Conservation (phyloP, 2,113 vertebrate genomes). For the Notothenia rossii region DNA sequence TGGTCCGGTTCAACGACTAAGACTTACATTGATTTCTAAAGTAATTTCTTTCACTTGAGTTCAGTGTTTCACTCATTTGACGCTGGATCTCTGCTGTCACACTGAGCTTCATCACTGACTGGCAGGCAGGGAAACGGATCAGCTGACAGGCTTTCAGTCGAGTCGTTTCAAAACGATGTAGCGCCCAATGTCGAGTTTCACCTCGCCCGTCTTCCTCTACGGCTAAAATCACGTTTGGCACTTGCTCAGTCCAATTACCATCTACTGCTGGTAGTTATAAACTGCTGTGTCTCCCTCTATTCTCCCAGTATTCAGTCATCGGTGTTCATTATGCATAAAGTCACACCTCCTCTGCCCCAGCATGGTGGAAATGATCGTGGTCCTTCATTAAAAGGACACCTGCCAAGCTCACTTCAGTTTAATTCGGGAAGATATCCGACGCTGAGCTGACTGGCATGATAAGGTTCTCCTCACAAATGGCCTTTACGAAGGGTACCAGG, state of each 20-base stretch:
- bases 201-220: constrained; percentile 30
- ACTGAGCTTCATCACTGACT: constrained; percentile 19
- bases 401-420: constrained; percentile 58
- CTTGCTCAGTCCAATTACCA: constrained; percentile 70
- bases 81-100: no score
- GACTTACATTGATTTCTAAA: no score
- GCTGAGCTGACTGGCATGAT: constrained; percentile 26
- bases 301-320: constrained; percentile 12
- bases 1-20: no score
- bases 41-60: no score
- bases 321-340: constrained; percentile 48
- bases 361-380: constrained; percentile 25
- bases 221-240: constrained; percentile 54
- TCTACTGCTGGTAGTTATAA: constrained; percentile 34
- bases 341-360: constrained; percentile 33
- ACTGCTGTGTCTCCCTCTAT: background rate
- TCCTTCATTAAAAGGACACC: constrained; percentile 53
- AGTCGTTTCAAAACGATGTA: constrained; percentile 2
- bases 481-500: background rate
- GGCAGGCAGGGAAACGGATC: constrained; percentile 53
- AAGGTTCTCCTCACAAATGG: constrained; percentile 30
- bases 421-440: constrained; percentile 55
- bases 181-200: background rate
- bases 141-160: constrained; percentile 45
- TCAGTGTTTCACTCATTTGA: no score